Percentiles rank a stretch among this genome's conserved stretches.
Evolutionary conservation across 2,113 vertebrate species (phyloP).

Genomic region (Takifugu bimaculatus): DNA sequence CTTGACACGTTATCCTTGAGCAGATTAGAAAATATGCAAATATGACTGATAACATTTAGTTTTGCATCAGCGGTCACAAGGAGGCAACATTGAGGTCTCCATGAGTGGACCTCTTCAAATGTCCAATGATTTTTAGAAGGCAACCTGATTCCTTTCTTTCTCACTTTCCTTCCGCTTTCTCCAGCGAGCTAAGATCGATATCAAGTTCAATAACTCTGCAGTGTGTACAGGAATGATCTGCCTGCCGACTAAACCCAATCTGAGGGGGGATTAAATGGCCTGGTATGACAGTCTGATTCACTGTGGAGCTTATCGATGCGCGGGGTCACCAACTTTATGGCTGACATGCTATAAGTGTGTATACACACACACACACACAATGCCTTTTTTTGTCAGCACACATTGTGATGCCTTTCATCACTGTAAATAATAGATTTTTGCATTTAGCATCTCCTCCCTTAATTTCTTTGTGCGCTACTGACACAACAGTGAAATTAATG

Average conservation of each 20-base stretch:
- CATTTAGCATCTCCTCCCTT: too few species aligned
- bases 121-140: neutral
- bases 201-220: constrained; percentile 44
- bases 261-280: constrained; percentile 33
- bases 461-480: too few species aligned
- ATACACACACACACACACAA: neutral
- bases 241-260: constrained; percentile 24
- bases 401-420: too few species aligned
- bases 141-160: neutral
- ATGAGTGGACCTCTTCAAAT: constrained; percentile 19
- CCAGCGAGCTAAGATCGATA: constrained; percentile 41
- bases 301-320: constrained; percentile 27
- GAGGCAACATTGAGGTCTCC: constrained; percentile 46
- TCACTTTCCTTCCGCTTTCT: constrained; percentile 15
- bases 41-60: constrained; percentile 7
- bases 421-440: too few species aligned
- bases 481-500: neutral
- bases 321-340: constrained; percentile 8
- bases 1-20: neutral
- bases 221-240: constrained; percentile 33
- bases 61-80: constrained; percentile 59
- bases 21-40: constrained; percentile 2
- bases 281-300: constrained; percentile 38
- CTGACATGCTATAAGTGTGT: constrained; percentile 6
- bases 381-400: too few species aligned